These are phyloP conservation scores for Dunckerocampus dactyliophorus DNA, from an alignment of 2,113 vertebrate species.

Conservation along the genomic window DNA sequence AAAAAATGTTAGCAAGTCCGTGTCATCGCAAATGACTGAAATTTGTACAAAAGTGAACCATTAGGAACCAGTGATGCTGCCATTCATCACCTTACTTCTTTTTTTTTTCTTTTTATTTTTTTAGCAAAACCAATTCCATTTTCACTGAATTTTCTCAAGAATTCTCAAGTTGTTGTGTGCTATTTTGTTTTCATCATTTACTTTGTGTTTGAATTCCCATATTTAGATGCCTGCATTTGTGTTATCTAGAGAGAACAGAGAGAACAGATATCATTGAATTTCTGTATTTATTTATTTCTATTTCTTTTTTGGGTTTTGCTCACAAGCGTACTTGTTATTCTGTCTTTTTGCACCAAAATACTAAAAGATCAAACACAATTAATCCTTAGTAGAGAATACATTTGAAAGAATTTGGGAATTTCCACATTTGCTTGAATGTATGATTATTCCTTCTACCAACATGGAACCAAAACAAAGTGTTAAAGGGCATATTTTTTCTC, in stretches of 20 bases:
- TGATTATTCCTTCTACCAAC: neutral
- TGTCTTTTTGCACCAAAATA: constrained; percentile 64
- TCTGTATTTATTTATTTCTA: constrained; percentile 84
- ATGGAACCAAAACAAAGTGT: neutral
- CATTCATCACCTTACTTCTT: constrained; percentile 30
- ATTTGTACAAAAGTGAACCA: constrained; percentile 79
- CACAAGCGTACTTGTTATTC: constrained; percentile 65
- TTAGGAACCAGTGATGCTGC: constrained; percentile 89
- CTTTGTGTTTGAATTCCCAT: constrained; percentile 50
- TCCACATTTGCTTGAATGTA: constrained; percentile 13
- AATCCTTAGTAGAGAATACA: constrained; percentile 15
- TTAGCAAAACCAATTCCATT: constrained; percentile 75
- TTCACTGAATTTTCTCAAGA: constrained; percentile 60
- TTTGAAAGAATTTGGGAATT: constrained; percentile 70
- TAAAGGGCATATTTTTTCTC: neutral
- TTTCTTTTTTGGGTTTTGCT: constrained; percentile 52
- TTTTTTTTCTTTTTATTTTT: constrained; percentile 14
- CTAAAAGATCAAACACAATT: constrained; percentile 37
- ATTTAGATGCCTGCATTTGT: constrained; percentile 75
- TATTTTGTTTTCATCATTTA: constrained; percentile 9
- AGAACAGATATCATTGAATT: constrained; percentile 98
- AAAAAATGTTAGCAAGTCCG: constrained; percentile 42
- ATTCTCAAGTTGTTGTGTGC: constrained; percentile 37
- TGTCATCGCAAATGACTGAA: constrained; percentile 58
- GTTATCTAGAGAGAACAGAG: constrained; percentile 81